phyloP scores from a whole-genome alignment of 2,797 vertebrate species.

The Myotis planiceps region DNA sequence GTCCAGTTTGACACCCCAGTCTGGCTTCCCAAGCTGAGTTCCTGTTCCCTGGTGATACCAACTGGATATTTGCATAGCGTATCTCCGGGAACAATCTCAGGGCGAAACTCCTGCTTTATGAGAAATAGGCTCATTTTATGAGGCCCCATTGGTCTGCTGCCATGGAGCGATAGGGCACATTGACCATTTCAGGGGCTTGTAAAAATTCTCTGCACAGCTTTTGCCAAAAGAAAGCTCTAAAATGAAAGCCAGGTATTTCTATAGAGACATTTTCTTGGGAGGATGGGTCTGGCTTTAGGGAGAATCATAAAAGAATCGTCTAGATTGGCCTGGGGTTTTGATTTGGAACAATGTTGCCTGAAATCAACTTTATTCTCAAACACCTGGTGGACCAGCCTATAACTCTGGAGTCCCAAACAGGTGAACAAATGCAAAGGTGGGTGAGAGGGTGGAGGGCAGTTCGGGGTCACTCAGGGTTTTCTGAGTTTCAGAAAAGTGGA shows the following conservation, averaged over 20 bases:
- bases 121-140: constrained; percentile 39
- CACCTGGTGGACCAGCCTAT: background rate
- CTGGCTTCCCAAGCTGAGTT: constrained; percentile 10
- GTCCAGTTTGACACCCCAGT: background rate
- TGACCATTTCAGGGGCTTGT: constrained; percentile 63
- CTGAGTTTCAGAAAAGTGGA: background rate
- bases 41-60: constrained; percentile 15
- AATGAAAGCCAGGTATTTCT: background rate
- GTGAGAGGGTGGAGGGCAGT: background rate
- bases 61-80: constrained; percentile 63
- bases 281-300: background rate
- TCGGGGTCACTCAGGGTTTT: background rate
- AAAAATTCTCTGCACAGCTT: constrained; percentile 65
- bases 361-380: constrained; percentile 20
- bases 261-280: background rate
- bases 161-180: constrained; percentile 59
- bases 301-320: background rate
- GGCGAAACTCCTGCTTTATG: constrained; percentile 48
- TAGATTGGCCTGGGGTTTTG: background rate
- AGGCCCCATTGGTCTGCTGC: background rate
- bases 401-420: background rate
- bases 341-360: background rate
- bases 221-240: background rate
- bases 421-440: background rate
- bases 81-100: constrained; percentile 68